phyloP scores from a whole-genome alignment of 2,797 vertebrate genomes.

The Protosalanx chinensis region DNA sequence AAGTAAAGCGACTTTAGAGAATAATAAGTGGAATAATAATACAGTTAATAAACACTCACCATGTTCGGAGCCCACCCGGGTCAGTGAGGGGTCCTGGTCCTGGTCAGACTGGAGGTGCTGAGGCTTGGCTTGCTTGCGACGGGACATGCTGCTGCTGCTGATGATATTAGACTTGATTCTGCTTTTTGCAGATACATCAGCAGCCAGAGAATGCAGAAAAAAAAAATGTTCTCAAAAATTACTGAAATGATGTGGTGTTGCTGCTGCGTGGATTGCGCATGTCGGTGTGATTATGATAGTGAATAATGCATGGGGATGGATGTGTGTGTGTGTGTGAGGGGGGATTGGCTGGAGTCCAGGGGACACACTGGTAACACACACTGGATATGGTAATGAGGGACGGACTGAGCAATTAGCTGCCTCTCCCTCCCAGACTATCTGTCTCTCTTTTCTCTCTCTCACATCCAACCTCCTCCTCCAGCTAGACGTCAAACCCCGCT shows the following conservation, averaged over 20 bases:
- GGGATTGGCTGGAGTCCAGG: conserved; percentile 94
- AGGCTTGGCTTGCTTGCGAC: conserved; percentile 99
- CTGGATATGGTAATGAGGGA: conserved; percentile 97
- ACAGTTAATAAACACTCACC: conserved; percentile 70
- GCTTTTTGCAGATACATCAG: conserved; percentile 91
- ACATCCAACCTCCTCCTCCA: conserved; percentile 58
- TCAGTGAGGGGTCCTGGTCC: conserved; percentile 87
- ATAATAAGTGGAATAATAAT: not conserved
- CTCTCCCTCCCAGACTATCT: conserved; percentile 81
- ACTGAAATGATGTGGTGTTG: conserved; percentile 75
- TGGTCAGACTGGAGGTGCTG: conserved; percentile 98
- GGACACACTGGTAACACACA: conserved; percentile 68
- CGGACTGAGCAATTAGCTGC: conserved; percentile 90
- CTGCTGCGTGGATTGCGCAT: conserved; percentile 87
- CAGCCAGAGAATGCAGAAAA: conserved; percentile 62
- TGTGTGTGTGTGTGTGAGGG: conserved; percentile 80
- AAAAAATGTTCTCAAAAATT: conserved; percentile 72
- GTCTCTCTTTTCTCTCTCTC: conserved; percentile 68
- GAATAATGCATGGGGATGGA: conserved; percentile 97
- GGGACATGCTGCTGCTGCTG: conserved; percentile 88
- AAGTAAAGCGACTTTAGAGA: not conserved
- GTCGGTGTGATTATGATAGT: conserved; percentile 95
- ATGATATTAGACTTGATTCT: conserved; percentile 75
- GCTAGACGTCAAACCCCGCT: conserved; percentile 66
- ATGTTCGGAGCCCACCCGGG: conserved; percentile 86